Conservation (phyloP, 2,797 vertebrate genomes). For the Intellagama lesueurii region DNA sequence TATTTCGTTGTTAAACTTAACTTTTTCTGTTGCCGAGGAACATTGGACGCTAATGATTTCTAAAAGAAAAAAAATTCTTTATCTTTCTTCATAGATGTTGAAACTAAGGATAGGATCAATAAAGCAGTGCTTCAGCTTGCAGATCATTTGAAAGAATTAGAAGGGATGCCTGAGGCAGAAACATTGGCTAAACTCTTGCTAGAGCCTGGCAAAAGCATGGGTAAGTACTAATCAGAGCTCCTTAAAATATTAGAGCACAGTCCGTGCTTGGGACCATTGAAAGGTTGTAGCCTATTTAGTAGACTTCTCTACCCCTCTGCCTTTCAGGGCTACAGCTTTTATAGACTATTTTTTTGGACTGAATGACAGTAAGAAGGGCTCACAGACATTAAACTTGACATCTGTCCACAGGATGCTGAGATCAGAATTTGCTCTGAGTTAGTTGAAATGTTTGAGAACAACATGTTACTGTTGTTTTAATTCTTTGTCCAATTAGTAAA, state of each 20-base stretch:
- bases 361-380: background rate
- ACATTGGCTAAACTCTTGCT: conserved; percentile 13
- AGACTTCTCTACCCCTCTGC: no score
- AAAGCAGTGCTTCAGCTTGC: conserved; percentile 14
- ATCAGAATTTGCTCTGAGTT: background rate
- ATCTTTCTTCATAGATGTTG: conserved; percentile 2
- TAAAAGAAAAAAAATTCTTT: background rate
- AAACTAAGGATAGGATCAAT: background rate
- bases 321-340: no score
- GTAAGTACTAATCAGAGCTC: conserved; percentile 7
- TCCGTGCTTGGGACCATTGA: background rate
- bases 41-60: background rate
- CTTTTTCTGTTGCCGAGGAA: background rate
- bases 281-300: background rate
- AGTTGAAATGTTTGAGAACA: background rate
- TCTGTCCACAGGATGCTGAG: background rate
- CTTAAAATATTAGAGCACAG: background rate
- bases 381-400: background rate
- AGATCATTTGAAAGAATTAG: conserved; percentile 10
- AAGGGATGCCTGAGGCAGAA: conserved; percentile 26
- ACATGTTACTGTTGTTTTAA: background rate
- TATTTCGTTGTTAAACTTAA: background rate
- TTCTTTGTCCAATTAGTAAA: background rate
- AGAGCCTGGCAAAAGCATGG: background rate
- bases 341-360: no score